Percentiles rank a stretch among this genome's conserved stretches.
phyloP scores from a whole-genome alignment of 2,797 vertebrate genomes.

The Sebastes steindachneri region DNA sequence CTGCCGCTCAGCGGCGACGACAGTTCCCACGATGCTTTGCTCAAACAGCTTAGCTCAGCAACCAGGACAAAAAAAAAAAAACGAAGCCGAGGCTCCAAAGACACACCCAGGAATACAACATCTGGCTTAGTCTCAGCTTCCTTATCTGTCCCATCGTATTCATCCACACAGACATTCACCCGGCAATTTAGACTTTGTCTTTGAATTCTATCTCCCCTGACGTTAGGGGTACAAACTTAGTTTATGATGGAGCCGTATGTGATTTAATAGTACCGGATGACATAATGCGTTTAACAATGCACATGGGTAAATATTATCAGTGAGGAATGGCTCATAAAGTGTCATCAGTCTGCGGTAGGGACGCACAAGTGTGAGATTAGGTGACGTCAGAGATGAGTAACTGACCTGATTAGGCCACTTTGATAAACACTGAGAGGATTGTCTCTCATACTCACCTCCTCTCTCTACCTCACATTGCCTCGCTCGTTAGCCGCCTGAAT shows the following conservation, averaged over 20 bases:
- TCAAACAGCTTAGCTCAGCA: constrained; percentile 88
- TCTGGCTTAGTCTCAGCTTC: constrained; percentile 77
- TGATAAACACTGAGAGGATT: constrained; percentile 72
- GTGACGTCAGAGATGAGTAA: constrained; percentile 77
- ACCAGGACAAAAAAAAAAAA: constrained; percentile 56
- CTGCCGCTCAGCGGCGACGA: constrained; percentile 70
- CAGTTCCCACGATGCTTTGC: constrained; percentile 79
- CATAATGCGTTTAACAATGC: constrained; percentile 68
- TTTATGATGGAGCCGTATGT: constrained; percentile 64
- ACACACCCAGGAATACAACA: constrained; percentile 79
- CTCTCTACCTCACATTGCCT: constrained; percentile 41
- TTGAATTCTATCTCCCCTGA: constrained; percentile 65
- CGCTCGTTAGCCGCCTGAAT: constrained; percentile 51
- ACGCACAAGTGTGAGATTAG: constrained; percentile 72
- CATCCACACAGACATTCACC: constrained; percentile 61
- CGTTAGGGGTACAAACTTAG: constrained; percentile 60
- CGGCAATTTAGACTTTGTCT: constrained; percentile 55
- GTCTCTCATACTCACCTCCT: constrained; percentile 61
- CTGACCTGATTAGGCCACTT: constrained; percentile 78
- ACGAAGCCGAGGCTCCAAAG: constrained; percentile 53
- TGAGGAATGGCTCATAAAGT: constrained; percentile 72
- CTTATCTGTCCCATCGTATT: constrained; percentile 73
- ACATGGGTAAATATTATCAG: constrained; percentile 70
- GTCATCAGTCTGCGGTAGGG: constrained; percentile 65
- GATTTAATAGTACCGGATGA: constrained; percentile 72